Base-by-base conservation (phyloP, 2,888 invertebrate species). In the Dryocosmus kuriphilus region DNA sequence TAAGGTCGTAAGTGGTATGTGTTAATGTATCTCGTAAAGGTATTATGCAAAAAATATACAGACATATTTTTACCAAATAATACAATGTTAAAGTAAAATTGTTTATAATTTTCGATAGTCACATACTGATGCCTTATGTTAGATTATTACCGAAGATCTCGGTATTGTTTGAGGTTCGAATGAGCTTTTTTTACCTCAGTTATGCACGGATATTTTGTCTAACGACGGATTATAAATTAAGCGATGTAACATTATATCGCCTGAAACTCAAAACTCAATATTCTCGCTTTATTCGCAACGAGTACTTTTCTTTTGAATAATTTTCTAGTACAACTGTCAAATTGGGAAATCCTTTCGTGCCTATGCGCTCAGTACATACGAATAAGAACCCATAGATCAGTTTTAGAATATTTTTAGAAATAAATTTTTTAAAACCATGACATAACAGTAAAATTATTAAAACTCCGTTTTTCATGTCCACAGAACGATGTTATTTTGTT, bases 51-150 rank as follows among this genome's bases (percentile, higher is more conserved):
- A 51, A 67, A 46, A 71, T 51, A 71, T 71, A 30, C 46, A 27
- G 30, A 71, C n/a, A 71, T 71, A 71, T 71, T 71, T 57, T 71
- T 71, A 71, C 46, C 41, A 19, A 71, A 51, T 27, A 19, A 7
- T n/a, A 9, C 14, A 27, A 51, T 63, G n/a, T 30, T 46, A 30
- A 51, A 9, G 27, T 71, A 16, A 51, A 19, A 51, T 51, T 51
- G 24, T 65, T 65, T 38, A 46, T 27, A 67, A 67, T 67, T 67
- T 46, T 19, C 19, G 9, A 16, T 67, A 51, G 41, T 46, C 14
- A 24, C 57, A 16, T 67, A 19, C 46, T 16, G 41, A 46, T 67
- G 67, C 27, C 24, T 41, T 67, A 27, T 67, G 46, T 16, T 51
- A 67, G 19, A 46, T 67, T n/a, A 46, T 24, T 67, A 46, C 27